Evolutionary conservation across 2,113 vertebrate species (phyloP), one percentile per base, ranked within the genome.

Genomic region (Orthochromis malagaraziensis): DNA sequence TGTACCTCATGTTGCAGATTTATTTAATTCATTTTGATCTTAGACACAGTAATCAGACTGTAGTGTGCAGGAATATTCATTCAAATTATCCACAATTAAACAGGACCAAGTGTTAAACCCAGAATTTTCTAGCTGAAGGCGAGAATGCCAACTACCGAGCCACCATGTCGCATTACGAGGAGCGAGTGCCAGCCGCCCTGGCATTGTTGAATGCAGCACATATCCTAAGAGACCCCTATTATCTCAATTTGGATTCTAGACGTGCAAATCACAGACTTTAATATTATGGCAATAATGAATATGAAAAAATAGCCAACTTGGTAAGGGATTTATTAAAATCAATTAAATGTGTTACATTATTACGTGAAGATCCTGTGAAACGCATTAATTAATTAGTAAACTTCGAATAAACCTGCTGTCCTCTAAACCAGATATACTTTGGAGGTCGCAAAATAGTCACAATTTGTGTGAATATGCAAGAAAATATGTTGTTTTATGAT

Each of bases 171-270:
- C 60, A 89, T 35, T 80, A 45, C 31, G 40, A 65, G 14, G 29
- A 40, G 26, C n/a, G 8, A 13, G n/a, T 21, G 77, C 68, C 83
- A 82, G 57, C 49, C 38, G 2, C n/a, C 35, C 33, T 63, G 49
- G 38, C 70, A 70, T 31, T 16, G 55, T 13, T 24, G 17, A 79
- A 82, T 21, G 24, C 31, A 26, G 79, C 58, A 85, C 63, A 42
- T 65, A 83, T 82, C 86, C 82, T 38, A 17, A 68, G 35, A 92
- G 83, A 89, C 49, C 63, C 33, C 31, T 87, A 80, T 57, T 19
- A 60, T 92, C 82, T 84, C 4, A 89, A 90, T 93, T 88, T 38
- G 81, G 81, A 91, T 89, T 93, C 84, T 58, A 83, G 35, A 31
- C 49, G 13, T 79, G 83, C 31, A 87, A 70, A 58, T 26, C 68